Evolutionary conservation across 2,888 invertebrate genomes (phyloP).

Genomic region (Ecliptopera silaceata): DNA sequence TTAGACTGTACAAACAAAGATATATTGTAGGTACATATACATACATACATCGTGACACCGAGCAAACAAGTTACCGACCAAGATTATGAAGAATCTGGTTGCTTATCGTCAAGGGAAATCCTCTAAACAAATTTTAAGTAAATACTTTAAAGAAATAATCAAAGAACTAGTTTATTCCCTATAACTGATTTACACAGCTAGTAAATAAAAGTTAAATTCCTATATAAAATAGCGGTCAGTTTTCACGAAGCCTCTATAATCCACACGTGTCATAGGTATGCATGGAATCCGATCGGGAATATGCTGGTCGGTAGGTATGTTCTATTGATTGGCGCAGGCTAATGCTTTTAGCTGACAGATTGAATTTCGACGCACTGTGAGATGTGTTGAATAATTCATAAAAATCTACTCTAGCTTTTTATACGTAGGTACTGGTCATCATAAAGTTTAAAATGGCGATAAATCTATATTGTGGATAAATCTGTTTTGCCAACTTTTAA

Average conservation of each 20-base stretch:
- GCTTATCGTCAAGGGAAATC: too few species aligned
- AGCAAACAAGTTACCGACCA: too few species aligned
- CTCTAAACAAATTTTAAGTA: too few species aligned
- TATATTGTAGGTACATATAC: too few species aligned
- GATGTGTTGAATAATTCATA: constrained; percentile 21
- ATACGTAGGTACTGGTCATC: not conserved
- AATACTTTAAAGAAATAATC: too few species aligned
- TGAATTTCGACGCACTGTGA: constrained; percentile 16
- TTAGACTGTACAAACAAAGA: too few species aligned
- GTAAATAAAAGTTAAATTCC: constrained; percentile 21
- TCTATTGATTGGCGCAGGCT: constrained; percentile 30
- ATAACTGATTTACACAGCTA: too few species aligned
- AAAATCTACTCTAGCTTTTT: not conserved
- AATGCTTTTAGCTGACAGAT: constrained; percentile 22
- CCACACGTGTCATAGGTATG: constrained; percentile 27
- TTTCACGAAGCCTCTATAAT: constrained; percentile 41
- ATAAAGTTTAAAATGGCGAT: not conserved
- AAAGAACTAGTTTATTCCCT: too few species aligned
- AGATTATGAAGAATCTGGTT: too few species aligned
- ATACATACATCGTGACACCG: too few species aligned
- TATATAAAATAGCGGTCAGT: constrained; percentile 42
- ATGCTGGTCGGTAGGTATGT: constrained; percentile 35
- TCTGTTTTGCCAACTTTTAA: too few species aligned
- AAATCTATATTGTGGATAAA: too few species aligned
- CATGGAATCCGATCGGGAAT: constrained; percentile 40